Evolutionary conservation across 2,113 vertebrate genomes (phyloP), one percentile per base, ranked within the genome.

Genomic region (Salminus brasiliensis): DNA sequence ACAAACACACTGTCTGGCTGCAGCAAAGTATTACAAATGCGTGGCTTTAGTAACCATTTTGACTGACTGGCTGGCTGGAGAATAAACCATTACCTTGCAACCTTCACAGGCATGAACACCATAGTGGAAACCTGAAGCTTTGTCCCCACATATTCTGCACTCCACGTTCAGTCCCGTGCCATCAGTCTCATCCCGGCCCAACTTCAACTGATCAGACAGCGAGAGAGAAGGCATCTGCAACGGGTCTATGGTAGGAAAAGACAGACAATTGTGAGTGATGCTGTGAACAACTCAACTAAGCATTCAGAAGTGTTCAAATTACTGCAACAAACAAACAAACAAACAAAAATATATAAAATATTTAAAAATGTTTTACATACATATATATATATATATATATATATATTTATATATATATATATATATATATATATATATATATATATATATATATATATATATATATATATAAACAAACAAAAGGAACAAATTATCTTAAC

Each of bases 61-160:
- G 60, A 63, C 29, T 18, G 60, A 30, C 34, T 25, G 52, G 23
- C 2, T 66, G 62, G 32, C 39, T 23, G 25, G 34, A 47, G 12
- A 21, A 57, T 41, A 72, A 27, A 21, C 39, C 27, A 25, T 18
- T 92, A 97, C 95, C 95, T 96, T 96, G 86, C 95, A 97, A 67
- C 95, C 95, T 88, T 97, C 95, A 0, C 95, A 97, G 1, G 95
- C 95, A 0, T 97, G 95, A 18, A 97, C 95, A 0, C 95, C 95
- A 0, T 97, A 97, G 91, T 97, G 95, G 82, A 97, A 97, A 12
- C 95, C 95, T 0, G 95, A 97, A 30, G 96, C 96, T 89, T 93
- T 95, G 91, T 97, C 96, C 41, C 96, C 95, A 0, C 95, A 97
- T 79, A 97, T 95, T 30, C 95, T 92, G 82, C 96, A 97, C 77